Base-by-base conservation (phyloP, 2,113 vertebrate genomes). In the Turnix velox region DNA sequence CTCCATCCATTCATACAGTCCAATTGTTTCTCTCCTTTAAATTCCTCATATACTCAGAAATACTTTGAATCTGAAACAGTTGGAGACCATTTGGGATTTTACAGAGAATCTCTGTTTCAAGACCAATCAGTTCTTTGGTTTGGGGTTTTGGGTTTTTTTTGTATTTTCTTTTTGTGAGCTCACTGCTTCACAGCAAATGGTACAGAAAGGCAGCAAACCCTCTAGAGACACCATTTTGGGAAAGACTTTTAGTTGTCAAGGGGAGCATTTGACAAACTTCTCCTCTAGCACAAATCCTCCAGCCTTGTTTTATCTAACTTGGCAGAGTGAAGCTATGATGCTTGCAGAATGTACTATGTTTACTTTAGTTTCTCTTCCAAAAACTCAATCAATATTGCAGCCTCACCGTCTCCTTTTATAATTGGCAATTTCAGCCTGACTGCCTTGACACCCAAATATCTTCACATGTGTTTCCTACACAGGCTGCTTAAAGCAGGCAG, bases 311-410 rank as follows among this genome's bases (percentile, higher is more conserved):
- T 83, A 73, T 96, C 92, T 93, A 61, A 73, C 85, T 92, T 96
- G 95, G 95, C 92, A 92, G 57, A 80, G 72, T 39, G 67, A 87
- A 93, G 57, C 68, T 55, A 58, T 33, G 71, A 90, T 94, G 75
- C 85, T 95, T 95, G 81, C 73, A 92, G 84, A 95, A 92, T 73
- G 67, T 85, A 86, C 75, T 84, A 6, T 94, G 87, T 93, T 95
- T 96, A 76, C 87, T 87, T 93, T 68, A 75, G 39, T n/a, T 88
- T 79, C 71, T 51, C 52, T 81, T 90, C 94, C 93, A 84, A 92
- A 90, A 89, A 62, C 92, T 93, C 92, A 95, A 95, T 96, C 96
- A 76, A 81, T 92, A 95, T 52, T 83, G 52, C 76, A 95, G 92
- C 73, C 83, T 93, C 88, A 77, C 79, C 4, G 5, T 80, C 84